Evolutionary conservation across 2,113 vertebrate genomes (phyloP).

Genomic region (Leucosticte australis): DNA sequence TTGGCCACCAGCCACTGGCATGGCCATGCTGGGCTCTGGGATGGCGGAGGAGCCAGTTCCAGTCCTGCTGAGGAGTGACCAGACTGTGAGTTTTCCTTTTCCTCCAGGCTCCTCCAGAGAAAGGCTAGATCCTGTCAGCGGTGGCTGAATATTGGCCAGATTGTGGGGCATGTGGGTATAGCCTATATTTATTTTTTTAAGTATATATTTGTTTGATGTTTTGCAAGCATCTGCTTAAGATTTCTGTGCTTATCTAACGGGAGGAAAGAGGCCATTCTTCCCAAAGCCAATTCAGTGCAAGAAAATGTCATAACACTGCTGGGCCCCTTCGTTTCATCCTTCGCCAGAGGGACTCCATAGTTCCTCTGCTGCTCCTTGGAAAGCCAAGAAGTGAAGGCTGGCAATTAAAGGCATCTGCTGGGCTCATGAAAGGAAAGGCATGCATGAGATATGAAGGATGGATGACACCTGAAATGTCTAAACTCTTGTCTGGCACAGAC

Average conservation of each 20-base stretch:
- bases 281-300: conserved; percentile 50
- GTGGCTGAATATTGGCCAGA: conserved; percentile 52
- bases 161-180: conserved; percentile 52
- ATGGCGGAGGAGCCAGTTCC: background rate
- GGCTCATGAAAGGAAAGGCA: conserved; percentile 27
- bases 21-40: background rate
- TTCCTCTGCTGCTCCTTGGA: conserved; percentile 40
- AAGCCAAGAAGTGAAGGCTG: conserved; percentile 43
- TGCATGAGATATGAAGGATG: conserved; percentile 54
- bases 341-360: conserved; percentile 58
- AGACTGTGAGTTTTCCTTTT: background rate
- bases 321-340: conserved; percentile 69
- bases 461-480: conserved; percentile 53
- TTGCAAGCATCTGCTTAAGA: conserved; percentile 69
- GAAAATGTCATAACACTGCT: conserved; percentile 60
- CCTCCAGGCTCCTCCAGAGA: background rate
- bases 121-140: background rate
- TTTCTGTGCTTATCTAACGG: conserved; percentile 68
- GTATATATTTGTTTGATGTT: conserved; percentile 60
- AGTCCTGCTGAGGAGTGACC: background rate
- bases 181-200: conserved; percentile 40
- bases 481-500: background rate
- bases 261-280: conserved; percentile 64
- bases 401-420: conserved; percentile 71
- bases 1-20: background rate